phyloP scores from a whole-genome alignment of 2,888 invertebrate species.

The Apodemia duryi region DNA sequence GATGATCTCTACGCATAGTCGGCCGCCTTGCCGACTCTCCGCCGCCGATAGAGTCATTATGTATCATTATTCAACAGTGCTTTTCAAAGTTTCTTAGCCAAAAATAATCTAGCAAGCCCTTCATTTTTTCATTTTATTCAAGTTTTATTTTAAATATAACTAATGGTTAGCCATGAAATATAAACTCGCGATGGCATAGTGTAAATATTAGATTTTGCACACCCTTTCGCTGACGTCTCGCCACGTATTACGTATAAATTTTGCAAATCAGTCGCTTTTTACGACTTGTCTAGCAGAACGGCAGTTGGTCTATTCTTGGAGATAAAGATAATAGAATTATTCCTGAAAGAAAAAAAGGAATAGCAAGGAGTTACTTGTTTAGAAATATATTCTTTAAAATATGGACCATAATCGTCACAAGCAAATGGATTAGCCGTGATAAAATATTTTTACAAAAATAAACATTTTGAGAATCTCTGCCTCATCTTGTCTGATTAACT shows the following conservation, averaged over 20 bases:
- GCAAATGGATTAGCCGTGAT: no score
- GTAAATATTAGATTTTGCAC: no score
- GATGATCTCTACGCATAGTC: conserved; percentile 20
- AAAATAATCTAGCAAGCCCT: not conserved
- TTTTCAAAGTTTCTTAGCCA: conserved; percentile 45
- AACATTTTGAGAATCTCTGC: conserved; percentile 45
- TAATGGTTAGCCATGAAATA: not conserved
- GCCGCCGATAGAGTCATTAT: conserved; percentile 78
- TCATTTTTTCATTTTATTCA: not conserved
- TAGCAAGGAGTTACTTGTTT: no score
- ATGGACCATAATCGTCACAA: no score
- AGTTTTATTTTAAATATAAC: not conserved
- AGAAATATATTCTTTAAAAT: not conserved
- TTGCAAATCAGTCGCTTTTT: no score
- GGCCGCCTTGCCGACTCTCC: conserved; percentile 50
- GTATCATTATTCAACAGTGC: conserved; percentile 60
- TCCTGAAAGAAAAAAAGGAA: no score
- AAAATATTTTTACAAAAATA: not conserved
- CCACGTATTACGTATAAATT: no score
- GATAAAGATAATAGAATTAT: no score
- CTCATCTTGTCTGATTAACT: conserved; percentile 67
- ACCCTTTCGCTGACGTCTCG: no score
- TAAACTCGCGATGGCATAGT: no score
- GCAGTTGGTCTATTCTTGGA: no score
- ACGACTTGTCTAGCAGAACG: no score